phyloP scores from a whole-genome alignment of 2,888 invertebrate species.

The Eretmocerus hayati region DNA sequence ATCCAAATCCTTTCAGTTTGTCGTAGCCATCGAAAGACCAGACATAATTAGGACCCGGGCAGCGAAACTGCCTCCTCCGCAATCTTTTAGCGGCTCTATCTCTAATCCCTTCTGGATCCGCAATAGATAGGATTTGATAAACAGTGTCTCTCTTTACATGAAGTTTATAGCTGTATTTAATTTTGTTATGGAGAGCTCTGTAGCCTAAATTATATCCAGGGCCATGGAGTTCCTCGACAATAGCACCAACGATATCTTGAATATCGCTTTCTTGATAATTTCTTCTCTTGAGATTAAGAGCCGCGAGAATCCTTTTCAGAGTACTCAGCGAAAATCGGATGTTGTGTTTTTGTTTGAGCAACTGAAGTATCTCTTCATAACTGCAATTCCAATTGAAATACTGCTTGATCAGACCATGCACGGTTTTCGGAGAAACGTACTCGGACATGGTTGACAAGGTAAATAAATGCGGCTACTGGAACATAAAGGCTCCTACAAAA shows the following conservation, averaged over 20 bases:
- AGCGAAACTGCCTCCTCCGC: too few species aligned
- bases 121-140: too few species aligned
- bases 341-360: neutral
- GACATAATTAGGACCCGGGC: constrained; percentile 18
- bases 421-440: too few species aligned
- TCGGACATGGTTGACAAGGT: too few species aligned
- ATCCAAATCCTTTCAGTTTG: constrained; percentile 20
- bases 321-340: neutral
- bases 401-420: too few species aligned
- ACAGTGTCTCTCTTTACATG: too few species aligned
- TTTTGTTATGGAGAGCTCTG: neutral
- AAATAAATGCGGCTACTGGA: too few species aligned
- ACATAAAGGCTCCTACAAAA: too few species aligned
- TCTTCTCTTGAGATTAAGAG: neutral
- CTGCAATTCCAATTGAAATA: constrained; percentile 1
- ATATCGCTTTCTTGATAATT: neutral
- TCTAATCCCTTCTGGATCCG: too few species aligned
- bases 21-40: constrained; percentile 23
- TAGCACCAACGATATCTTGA: neutral
- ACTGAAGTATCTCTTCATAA: neutral
- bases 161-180: constrained; percentile 5
- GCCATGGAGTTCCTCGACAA: neutral
- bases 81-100: too few species aligned
- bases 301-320: neutral
- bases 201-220: neutral